Base-by-base conservation (phyloP, 2,888 invertebrate genomes). In the Malachius bipustulatus region DNA sequence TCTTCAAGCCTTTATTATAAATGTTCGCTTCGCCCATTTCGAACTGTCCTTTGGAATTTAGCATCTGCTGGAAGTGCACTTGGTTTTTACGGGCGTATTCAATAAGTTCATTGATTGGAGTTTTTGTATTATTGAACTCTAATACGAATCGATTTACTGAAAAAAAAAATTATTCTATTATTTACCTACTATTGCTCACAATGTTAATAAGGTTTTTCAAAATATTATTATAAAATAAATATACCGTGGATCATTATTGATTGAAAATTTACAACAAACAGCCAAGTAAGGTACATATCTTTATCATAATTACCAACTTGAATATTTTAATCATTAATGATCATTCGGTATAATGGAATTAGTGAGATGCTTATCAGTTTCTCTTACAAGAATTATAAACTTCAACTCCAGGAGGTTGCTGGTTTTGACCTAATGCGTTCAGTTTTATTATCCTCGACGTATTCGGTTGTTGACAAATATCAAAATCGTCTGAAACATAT, bases 391-490 rank as follows among this genome's bases (percentile, higher is more conserved):
- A 82, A 49, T 71, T 73, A 48, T 84, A 84, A 3, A 85, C 57
- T n/a, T 73, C 64, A 31, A 71, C 62, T 14, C 83, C 84, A n/a
- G 82, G 82, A 6, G 77, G 72, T 41, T 73, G 69, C 31, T 76
- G 69, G 44, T 75, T 75, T 38, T 76, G 69, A 49, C 70, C 73
- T 28, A 78, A 55, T 1, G 78, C 82, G 49, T 74, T 74, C 11
- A 84, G 58, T 52, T 74, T 75, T 16, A 76, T 69, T 32, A 72
- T 70, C 32, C 77, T 69, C 2, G 75, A 71, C 1, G 77, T 71
- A 52, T 82, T 82, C 49, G 79, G 83, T 13, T 80, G 65, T 30
- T 44, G 42, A 12, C 40, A 43, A 34, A 52, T 55, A 35, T 48
- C 47, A 14, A 50, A 53, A 26, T n/a, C n/a, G n/a, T n/a, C 33